These are phyloP conservation scores for Antechinus flavipes DNA, from an alignment of 2,113 vertebrate genomes.

Conservation along the genomic window DNA sequence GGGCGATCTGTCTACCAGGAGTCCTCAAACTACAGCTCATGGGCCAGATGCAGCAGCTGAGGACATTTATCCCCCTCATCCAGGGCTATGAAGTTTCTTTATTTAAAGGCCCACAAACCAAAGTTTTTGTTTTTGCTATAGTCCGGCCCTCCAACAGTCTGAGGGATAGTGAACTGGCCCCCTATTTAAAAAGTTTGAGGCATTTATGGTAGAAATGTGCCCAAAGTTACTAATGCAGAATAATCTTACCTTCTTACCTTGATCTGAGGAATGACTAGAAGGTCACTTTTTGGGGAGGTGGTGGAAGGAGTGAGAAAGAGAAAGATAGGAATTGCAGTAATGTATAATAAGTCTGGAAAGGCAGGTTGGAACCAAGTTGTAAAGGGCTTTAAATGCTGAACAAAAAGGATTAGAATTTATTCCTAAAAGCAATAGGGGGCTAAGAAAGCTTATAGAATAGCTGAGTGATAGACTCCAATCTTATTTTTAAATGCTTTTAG, in stretches of 20 bases:
- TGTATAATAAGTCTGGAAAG: too few species aligned
- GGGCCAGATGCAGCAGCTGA: too few species aligned
- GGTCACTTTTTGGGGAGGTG: not conserved
- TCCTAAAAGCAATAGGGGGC: too few species aligned
- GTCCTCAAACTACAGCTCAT: too few species aligned
- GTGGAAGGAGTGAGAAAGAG: accelerated
- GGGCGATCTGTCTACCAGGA: too few species aligned
- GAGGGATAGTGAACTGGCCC: too few species aligned
- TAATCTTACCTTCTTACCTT: not conserved
- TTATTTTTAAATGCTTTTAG: not conserved
- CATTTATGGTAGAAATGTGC: not conserved
- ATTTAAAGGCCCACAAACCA: too few species aligned
- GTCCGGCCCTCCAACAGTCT: too few species aligned
- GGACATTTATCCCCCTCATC: too few species aligned
- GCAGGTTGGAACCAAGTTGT: not conserved
- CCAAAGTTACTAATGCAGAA: not conserved
- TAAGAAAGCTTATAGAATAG: not conserved
- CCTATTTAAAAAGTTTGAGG: too few species aligned
- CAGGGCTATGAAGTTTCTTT: too few species aligned
- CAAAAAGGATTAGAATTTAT: not conserved
- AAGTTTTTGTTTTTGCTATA: too few species aligned
- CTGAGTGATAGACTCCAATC: not conserved
- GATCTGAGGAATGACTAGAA: not conserved
- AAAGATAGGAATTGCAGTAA: not conserved
- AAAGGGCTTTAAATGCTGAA: not conserved